These are phyloP conservation scores for Pygmarrhopalites habei DNA, from an alignment of 1,140 invertebrate genomes.

Conservation along the genomic window DNA sequence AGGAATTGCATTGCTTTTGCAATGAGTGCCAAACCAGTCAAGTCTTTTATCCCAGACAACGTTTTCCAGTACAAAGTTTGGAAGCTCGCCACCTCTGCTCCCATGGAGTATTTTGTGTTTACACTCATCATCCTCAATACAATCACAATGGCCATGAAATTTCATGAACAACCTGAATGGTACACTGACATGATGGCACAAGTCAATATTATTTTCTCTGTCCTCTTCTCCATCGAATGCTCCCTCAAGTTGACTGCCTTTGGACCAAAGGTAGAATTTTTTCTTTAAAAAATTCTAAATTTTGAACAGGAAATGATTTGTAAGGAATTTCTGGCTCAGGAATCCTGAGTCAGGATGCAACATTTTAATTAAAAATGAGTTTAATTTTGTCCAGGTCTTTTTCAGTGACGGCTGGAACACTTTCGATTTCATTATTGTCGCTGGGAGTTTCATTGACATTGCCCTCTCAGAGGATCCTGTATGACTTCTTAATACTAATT, in stretches of 20 bases:
- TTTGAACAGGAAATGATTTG: no score
- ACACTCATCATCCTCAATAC: conserved; percentile 97
- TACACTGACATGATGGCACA: conserved; percentile 84
- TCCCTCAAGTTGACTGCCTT: conserved; percentile 98
- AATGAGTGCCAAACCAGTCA: conserved; percentile 92
- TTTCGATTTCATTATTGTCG: conserved; percentile 98
- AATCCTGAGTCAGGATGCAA: background rate
- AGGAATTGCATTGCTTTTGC: conserved; percentile 99
- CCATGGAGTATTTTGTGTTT: conserved; percentile 98
- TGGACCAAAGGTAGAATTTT: conserved; percentile 82
- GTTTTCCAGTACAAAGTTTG: conserved; percentile 97
- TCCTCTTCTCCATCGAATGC: conserved; percentile 94
- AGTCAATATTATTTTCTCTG: conserved; percentile 95
- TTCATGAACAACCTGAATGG: conserved; percentile 72
- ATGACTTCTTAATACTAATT: conserved; percentile 52
- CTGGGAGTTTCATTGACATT: conserved; percentile 98
- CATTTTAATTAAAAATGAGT: conserved; percentile 37
- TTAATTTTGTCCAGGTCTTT: conserved; percentile 76
- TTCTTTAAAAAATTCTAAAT: no score
- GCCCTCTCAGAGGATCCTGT: conserved; percentile 90
- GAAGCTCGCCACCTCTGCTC: conserved; percentile 99
- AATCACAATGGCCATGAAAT: conserved; percentile 96
- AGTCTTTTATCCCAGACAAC: conserved; percentile 96
- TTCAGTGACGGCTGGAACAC: conserved; percentile 99
- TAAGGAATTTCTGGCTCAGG: no score